Base-by-base conservation (phyloP, 2,797 vertebrate species). In the Intellagama lesueurii region DNA sequence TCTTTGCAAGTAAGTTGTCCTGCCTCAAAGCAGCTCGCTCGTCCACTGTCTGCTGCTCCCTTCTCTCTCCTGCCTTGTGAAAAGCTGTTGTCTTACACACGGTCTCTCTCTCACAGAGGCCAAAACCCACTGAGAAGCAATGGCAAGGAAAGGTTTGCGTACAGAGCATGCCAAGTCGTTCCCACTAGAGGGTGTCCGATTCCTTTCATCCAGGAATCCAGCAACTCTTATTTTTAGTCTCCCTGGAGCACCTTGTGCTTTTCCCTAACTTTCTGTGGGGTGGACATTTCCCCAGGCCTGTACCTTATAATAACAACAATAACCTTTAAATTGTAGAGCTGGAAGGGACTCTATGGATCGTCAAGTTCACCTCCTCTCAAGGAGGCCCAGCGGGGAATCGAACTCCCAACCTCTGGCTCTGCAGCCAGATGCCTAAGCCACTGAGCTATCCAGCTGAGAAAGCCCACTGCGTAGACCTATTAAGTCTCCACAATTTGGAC, bases 181-280 rank as follows among this genome's bases (percentile, higher is more conserved):
- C 86, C 91, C 95, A 66, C 95, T 94, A 96, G 95, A 95, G 95
- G 95, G 95, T 93, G 92, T 92, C 92, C 89, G 91, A 93, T 86
- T 91, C 92, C 94, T 96, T 94, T 93, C n/a, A 88, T 96, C 86
- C 0, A 32, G 30, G 35, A 1, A 0, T 26, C 7, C 52, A 2
- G 52, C 52, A 14, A 56, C 9, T 56, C 56, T 64, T 56, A 84
- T 91, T 81, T 85, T 84, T 85, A 26, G 24, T 8, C 86, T 0
- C 0, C 77, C 85, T 68, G 26, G 79, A 30, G 14, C 17, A 70
- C 35, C 14, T 30, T 14, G 7, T 56, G 12, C 7, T 52, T n/a
- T 35, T 7, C 49, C 68, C 79, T 35, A 56, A 35, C 35, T n/a
- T 3, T 35, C 35, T 9, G 3, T n/a, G 16, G 17, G 30, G 52